Percentiles rank a stretch among this genome's conserved stretches.
phyloP scores from a whole-genome alignment of 2,797 vertebrate genomes.

The Pachyuromys duprasi region DNA sequence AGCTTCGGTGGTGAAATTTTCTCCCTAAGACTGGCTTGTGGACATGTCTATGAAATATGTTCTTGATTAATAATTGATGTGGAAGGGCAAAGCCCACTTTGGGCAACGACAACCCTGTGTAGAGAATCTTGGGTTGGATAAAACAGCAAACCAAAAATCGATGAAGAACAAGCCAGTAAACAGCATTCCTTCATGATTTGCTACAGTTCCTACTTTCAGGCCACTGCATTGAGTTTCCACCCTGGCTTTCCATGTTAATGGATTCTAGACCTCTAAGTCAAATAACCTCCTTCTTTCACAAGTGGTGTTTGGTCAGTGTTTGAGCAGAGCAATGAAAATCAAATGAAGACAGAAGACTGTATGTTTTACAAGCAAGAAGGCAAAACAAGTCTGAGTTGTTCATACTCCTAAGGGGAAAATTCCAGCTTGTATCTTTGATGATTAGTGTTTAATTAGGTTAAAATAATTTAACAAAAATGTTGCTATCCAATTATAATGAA shows the following conservation, averaged over 20 bases:
- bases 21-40: background rate
- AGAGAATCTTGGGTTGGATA: background rate
- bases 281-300: background rate
- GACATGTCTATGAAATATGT: background rate
- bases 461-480: background rate
- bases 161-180: background rate
- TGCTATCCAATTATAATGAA: background rate
- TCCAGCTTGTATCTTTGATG: background rate
- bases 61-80: background rate
- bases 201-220: background rate
- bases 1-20: background rate
- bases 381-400: background rate
- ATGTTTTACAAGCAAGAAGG: background rate
- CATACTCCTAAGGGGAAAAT: background rate
- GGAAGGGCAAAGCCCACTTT: background rate
- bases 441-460: background rate
- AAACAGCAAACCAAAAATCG: background rate
- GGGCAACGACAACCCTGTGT: background rate
- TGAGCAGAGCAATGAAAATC: background rate
- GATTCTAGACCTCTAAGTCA: background rate
- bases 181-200: background rate
- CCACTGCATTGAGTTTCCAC: background rate
- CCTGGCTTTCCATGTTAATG: background rate
- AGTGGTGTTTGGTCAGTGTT: background rate
- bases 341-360: background rate